A percentile compares a stretch with the other conserved stretches of the same genome.
phyloP scores from a whole-genome alignment of 2,888 invertebrate species.

The Drosophila flavopinicola region DNA sequence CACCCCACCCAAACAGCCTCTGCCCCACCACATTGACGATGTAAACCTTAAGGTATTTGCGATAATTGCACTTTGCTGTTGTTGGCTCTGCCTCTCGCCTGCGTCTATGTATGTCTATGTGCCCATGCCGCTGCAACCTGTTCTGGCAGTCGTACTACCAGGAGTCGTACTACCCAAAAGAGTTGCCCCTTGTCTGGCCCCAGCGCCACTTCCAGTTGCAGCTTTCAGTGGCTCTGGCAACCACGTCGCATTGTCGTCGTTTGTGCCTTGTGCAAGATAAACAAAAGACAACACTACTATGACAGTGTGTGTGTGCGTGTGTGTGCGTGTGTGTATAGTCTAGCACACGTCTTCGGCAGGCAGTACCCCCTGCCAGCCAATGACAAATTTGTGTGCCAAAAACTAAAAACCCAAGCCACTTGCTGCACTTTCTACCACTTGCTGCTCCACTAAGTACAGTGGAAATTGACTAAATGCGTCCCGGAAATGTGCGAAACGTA shows the following conservation, averaged over 20 bases:
- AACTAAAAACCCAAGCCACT: conserved; percentile 37
- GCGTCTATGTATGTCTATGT: background rate
- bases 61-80: conserved; percentile 82
- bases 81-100: conserved; percentile 33
- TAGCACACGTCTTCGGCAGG: conserved; percentile 65
- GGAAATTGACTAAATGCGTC: conserved; percentile 6
- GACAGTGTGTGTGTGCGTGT: conserved; percentile 4
- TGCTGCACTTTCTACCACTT: conserved; percentile 19
- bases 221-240: conserved; percentile 47
- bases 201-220: conserved; percentile 8
- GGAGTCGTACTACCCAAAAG: conserved; percentile 55
- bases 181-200: conserved; percentile 45
- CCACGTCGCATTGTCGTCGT: conserved; percentile 56
- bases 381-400: conserved; percentile 16
- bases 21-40: conserved; percentile 58
- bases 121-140: conserved; percentile 10
- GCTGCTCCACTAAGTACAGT: conserved; percentile 36
- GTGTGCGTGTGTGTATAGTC: conserved; percentile 32
- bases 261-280: conserved; percentile 69
- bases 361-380: conserved; percentile 2
- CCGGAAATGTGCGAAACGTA: background rate
- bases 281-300: conserved; percentile 67
- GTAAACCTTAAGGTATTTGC: conserved; percentile 82
- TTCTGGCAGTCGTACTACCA: conserved; percentile 25
- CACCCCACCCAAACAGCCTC: background rate